Conservation (phyloP, 2,113 vertebrate genomes). For the Hemibagrus wyckioides region DNA sequence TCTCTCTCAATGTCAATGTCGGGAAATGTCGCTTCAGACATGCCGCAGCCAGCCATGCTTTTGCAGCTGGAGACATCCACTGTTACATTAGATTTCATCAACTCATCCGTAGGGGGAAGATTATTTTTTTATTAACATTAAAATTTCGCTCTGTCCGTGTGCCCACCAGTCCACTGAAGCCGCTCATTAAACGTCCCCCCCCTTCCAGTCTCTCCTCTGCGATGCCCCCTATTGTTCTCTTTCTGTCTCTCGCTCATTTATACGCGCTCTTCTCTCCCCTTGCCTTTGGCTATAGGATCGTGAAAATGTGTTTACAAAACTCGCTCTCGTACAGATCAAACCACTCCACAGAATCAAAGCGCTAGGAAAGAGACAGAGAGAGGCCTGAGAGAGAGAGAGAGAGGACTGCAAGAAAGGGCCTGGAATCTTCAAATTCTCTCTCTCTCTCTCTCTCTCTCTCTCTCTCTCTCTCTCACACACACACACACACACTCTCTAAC, state of each 20-base stretch:
- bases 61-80: slow-evolving; percentile 33
- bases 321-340: slow-evolving; percentile 83
- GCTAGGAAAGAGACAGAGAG: slow-evolving; percentile 68
- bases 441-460: slow-evolving; percentile 35
- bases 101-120: slow-evolving; percentile 63
- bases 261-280: slow-evolving; percentile 75
- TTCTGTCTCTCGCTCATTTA: slow-evolving; percentile 69
- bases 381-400: slow-evolving; percentile 58
- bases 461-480: not conserved
- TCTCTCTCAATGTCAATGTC: slow-evolving; percentile 49
- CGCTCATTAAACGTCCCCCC: slow-evolving; percentile 76
- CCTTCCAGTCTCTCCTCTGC: slow-evolving; percentile 41
- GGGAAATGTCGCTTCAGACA: slow-evolving; percentile 70
- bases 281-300: slow-evolving; percentile 82
- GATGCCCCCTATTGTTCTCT: slow-evolving; percentile 53
- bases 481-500: not conserved
- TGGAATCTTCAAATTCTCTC: slow-evolving; percentile 73
- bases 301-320: slow-evolving; percentile 87
- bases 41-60: slow-evolving; percentile 38
- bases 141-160: slow-evolving; percentile 38
- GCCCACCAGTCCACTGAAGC: slow-evolving; percentile 68
- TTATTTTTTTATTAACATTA: slow-evolving; percentile 32
- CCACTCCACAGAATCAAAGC: slow-evolving; percentile 79
- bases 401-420: slow-evolving; percentile 65
- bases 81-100: slow-evolving; percentile 78